Conservation (phyloP, 2,113 vertebrate genomes). For the Tragelaphus buxtoni region DNA sequence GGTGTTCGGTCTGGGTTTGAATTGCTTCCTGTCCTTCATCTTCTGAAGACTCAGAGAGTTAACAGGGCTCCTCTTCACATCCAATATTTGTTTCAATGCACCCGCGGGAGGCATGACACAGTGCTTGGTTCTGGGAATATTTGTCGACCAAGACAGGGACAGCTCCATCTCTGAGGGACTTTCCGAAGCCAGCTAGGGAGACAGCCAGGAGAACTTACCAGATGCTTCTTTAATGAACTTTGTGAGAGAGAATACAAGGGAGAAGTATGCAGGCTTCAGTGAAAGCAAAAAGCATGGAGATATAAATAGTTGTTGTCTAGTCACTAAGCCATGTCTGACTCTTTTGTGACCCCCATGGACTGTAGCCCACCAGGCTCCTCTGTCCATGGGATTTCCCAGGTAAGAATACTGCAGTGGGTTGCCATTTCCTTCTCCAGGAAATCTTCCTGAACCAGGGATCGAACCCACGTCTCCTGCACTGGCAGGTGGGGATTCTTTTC, state of each 20-base stretch:
- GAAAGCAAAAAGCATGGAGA: background rate
- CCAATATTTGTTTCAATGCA: background rate
- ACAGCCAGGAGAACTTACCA: background rate
- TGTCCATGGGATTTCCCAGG: background rate
- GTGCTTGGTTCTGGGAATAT: background rate
- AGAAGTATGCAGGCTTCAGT: background rate
- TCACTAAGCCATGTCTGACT: background rate
- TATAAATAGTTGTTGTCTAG: background rate
- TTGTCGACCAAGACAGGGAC: background rate
- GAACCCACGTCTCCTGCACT: background rate
- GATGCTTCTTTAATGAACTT: background rate
- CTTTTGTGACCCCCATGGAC: background rate
- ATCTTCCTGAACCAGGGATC: background rate
- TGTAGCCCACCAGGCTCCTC: background rate
- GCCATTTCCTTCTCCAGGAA: background rate
- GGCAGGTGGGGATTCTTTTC: background rate
- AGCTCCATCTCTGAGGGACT: background rate
- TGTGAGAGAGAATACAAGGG: background rate
- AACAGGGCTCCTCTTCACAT: background rate
- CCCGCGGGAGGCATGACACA: background rate
- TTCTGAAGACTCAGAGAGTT: background rate
- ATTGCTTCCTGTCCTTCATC: constrained; percentile 6
- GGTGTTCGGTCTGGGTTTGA: background rate
- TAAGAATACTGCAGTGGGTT: background rate
- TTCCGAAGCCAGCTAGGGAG: background rate